Base-by-base conservation (phyloP, 1,140 invertebrate species). In the Gryllus bimaculatus region DNA sequence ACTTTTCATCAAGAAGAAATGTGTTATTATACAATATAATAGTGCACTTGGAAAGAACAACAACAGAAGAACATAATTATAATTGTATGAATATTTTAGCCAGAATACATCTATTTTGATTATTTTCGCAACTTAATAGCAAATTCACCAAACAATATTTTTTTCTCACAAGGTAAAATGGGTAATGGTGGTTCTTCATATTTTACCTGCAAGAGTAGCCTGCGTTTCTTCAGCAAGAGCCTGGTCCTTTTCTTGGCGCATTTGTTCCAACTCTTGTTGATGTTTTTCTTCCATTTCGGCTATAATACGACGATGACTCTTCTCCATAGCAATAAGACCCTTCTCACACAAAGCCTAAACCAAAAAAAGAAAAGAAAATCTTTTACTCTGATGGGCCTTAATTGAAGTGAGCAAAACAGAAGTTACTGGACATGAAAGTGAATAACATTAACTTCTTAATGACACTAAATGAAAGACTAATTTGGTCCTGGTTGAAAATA, bases 181-280 rank as follows among this genome's bases (percentile, higher is more conserved):
- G 26, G 26, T 2, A 39, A 39, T 39, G 26, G 26, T 39, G 26
- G 26, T 75, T 15, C 74, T 10, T 13, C 74, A n/a, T 21, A 10
- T 75, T 76, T 79, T 80, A 87, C 87, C 87, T 79, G 87, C 85
- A 49, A 87, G 81, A 8, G 88, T 89, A 8, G 88, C 88, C 85
- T 95, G 93, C 8, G 95, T 96, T 86, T 97, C 95, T 85, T 96
- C 95, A 18, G 93, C 94, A 48, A 96, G 85, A 8, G 94, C 94
- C 82, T 95, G 94, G 84, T 97, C 95, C 84, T 96, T 96, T 82
- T 96, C 95, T 54, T 92, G 86, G 85, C 91, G 87, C 75, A 94
- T 85, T 80, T 90, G 89, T 78, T 92, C 90, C 47, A 94, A 82
- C 84, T 97, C 95, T 79, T 91, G 89, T 74, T 91, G 89, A 85